Conservation (phyloP, 2,113 vertebrate genomes). For the Gambusia affinis region DNA sequence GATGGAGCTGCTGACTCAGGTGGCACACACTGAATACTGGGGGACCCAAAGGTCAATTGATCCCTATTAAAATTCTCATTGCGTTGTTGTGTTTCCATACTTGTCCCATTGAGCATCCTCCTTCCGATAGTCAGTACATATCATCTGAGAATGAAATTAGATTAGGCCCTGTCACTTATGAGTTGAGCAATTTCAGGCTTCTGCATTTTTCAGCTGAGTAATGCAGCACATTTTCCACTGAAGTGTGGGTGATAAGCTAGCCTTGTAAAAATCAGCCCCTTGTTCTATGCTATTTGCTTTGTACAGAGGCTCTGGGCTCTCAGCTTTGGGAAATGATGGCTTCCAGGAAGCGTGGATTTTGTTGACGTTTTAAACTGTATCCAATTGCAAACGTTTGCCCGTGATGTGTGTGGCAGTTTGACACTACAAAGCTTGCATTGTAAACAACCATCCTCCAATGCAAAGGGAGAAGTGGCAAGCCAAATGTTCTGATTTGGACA, state of each 20-base stretch:
- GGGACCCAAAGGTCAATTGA: slow-evolving; percentile 70
- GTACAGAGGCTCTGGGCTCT: no score
- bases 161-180: slow-evolving; percentile 9
- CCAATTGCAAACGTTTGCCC: no score
- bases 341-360: no score
- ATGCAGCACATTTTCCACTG: slow-evolving; percentile 7
- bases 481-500: neutral
- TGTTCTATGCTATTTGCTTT: no score
- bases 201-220: slow-evolving; percentile 18
- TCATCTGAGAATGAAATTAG: slow-evolving; percentile 38
- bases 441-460: no score
- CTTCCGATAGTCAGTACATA: slow-evolving; percentile 51
- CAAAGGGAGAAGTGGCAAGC: no score
- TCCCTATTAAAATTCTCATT: slow-evolving; percentile 61
- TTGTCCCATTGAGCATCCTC: slow-evolving; percentile 45
- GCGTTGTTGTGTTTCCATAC: slow-evolving; percentile 44
- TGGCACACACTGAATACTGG: slow-evolving; percentile 35
- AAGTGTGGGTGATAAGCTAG: slow-evolving; percentile 15
- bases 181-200: slow-evolving; percentile 25
- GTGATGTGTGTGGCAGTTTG: no score
- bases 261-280: no score
- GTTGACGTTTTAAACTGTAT: no score
- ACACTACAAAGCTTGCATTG: no score
- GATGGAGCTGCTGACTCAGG: slow-evolving; percentile 34
- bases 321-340: no score